A percentile compares a stretch with the other conserved stretches of the same genome.
These are phyloP conservation scores for Xanthostigma xanthostigma DNA, from an alignment of 2,888 invertebrate species.

Conservation along the genomic window DNA sequence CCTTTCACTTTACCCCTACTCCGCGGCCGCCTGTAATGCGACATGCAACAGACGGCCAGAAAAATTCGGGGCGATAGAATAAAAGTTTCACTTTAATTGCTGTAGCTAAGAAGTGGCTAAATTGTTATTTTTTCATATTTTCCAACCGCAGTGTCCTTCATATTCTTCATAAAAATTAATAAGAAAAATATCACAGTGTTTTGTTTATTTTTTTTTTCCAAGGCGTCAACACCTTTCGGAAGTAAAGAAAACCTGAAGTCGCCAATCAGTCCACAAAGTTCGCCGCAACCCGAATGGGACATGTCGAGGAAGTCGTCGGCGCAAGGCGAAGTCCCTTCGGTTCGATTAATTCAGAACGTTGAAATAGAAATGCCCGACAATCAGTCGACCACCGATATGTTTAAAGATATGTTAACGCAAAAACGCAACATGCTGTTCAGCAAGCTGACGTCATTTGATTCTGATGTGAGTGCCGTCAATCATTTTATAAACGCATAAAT, in stretches of 20 bases:
- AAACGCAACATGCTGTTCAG: slow-evolving; percentile 77
- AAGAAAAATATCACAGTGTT: too few relatives aligned
- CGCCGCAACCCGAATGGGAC: slow-evolving; percentile 36
- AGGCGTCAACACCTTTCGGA: slow-evolving; percentile 50
- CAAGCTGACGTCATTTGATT: slow-evolving; percentile 78
- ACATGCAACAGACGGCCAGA: too few relatives aligned
- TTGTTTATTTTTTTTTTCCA: slow-evolving; percentile 20
- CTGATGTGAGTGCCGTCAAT: slow-evolving; percentile 57
- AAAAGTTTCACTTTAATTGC: too few relatives aligned
- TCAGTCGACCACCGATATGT: slow-evolving; percentile 79
- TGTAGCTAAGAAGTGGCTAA: too few relatives aligned
- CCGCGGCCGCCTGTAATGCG: too few relatives aligned
- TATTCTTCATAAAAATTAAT: too few relatives aligned
- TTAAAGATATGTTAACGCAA: slow-evolving; percentile 84
- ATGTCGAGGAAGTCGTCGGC: slow-evolving; percentile 46
- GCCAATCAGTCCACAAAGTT: slow-evolving; percentile 41
- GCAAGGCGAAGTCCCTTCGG: slow-evolving; percentile 47
- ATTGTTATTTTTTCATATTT: too few relatives aligned
- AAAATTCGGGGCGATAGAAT: too few relatives aligned
- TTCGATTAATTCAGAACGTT: slow-evolving; percentile 37
- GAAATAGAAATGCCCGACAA: slow-evolving; percentile 49
- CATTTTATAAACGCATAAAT: too few relatives aligned
- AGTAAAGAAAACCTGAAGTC: slow-evolving; percentile 53
- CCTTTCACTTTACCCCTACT: too few relatives aligned
- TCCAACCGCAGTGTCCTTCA: too few relatives aligned